phyloP scores from a whole-genome alignment of 1,140 invertebrate species.

The Brachionus rubens region DNA sequence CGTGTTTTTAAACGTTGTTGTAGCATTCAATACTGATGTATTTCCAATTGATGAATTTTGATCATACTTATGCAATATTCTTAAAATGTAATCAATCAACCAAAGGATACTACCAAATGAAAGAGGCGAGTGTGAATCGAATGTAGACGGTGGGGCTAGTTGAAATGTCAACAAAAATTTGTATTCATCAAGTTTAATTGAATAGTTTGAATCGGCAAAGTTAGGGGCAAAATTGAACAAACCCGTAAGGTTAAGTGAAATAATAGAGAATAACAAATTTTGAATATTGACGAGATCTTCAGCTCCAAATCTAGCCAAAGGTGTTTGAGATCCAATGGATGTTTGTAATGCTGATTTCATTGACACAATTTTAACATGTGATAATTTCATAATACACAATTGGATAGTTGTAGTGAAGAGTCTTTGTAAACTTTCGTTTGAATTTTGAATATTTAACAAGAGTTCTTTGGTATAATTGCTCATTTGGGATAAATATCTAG shows the following conservation, averaged over 20 bases:
- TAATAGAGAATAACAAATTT: conserved; percentile 24
- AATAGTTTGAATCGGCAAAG: background rate
- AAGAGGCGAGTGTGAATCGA: conserved; percentile 14
- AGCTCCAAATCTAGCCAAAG: background rate
- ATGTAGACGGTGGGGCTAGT: conserved; percentile 34
- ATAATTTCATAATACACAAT: conserved; percentile 34
- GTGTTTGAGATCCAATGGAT: background rate
- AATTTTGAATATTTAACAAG: background rate
- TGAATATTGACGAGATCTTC: conserved; percentile 35
- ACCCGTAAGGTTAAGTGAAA: background rate
- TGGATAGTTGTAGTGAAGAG: conserved; percentile 17
- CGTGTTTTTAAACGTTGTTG: background rate
- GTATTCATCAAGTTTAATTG: conserved; percentile 8
- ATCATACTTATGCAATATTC: conserved; percentile 9
- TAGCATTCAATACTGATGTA: background rate
- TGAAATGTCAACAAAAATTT: background rate
- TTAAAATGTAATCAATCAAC: conserved; percentile 19
- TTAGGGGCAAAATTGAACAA: conserved; percentile 29
- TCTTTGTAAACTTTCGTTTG: background rate
- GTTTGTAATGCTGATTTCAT: conserved; percentile 1
- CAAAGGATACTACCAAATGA: conserved; percentile 42
- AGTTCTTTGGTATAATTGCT: conserved; percentile 39
- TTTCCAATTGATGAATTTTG: background rate
- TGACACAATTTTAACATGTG: conserved; percentile 18
- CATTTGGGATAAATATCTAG: conserved; percentile 15